Base-by-base conservation (phyloP, 2,797 vertebrate species). In the Paguma larvata region DNA sequence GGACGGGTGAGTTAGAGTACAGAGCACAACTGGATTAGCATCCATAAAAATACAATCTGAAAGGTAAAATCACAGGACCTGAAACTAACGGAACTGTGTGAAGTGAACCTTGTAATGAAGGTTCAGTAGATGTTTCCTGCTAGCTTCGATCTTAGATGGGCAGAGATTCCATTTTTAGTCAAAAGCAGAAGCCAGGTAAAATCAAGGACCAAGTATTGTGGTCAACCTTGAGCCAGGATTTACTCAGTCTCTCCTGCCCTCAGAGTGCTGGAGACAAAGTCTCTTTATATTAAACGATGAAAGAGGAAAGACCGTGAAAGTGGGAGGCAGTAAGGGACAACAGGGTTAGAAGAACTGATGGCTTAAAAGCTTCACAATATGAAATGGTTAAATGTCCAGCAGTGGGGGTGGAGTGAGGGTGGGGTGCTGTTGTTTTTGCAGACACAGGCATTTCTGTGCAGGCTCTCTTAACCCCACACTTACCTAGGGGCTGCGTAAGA, bases 161-260 rank as follows among this genome's bases (percentile, higher is more conserved):
- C 75, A 98, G 96, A 97, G 34, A 56, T 80, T 90, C 77, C 27
- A 5, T 75, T 96, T 48, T 88, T 96, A 97, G 85, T 96, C 96
- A 97, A 92, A 97, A 94, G 86, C 91, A 53, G 97, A 97, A 97
- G 85, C 77, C 92, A 98, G 97, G 97, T 98, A 96, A 98, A 56
- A 70, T 97, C 96, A 95, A 94, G 79, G 68, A 25, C 30, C 62
- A 25, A 67, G 38, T 44, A 46, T 16, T 51, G 19, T 82, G 44
- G n/a, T 56, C 72, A 98, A 96, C 97, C 95, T 2, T 98, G 96
- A 91, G 68, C 92, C 86, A 97, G 94, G 95, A 95, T 53, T 83
- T 91, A 15, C 96, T 98, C 97, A 98, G 95, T 95, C 90, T 90
- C 94, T 68, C 96, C 18, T 94, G 90, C 38, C 46, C 32, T 62